A percentile compares a stretch with the other conserved stretches of the same genome.
Conservation (phyloP, 2,113 vertebrate genomes). For the Calyptomena viridis region DNA sequence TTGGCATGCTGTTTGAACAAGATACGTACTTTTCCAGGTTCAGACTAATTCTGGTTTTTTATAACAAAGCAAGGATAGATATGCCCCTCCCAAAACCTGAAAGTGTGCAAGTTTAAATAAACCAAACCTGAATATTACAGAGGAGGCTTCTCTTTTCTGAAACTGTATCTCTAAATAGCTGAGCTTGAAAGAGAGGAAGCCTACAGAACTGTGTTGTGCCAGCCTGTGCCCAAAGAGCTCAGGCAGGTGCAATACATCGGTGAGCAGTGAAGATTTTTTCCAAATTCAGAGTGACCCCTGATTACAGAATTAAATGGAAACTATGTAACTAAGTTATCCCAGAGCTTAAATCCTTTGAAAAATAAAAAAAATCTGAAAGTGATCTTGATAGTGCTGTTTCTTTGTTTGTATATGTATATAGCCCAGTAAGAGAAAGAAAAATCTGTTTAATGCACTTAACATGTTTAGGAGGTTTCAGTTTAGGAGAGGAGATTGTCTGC, state of each 20-base stretch:
- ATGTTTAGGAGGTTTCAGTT: not conserved
- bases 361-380: not conserved
- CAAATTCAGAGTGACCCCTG: not conserved
- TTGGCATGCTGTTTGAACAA: not conserved
- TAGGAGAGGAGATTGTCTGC: not conserved
- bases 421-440: not conserved
- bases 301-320: not conserved
- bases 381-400: not conserved
- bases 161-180: not conserved
- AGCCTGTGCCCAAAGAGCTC: not conserved
- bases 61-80: not conserved
- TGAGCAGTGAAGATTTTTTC: not conserved
- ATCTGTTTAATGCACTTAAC: not conserved
- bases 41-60: not conserved
- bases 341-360: not conserved
- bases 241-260: not conserved
- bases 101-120: not conserved
- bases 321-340: not conserved
- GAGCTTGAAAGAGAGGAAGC: not conserved
- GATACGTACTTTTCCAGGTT: not conserved
- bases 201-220: not conserved
- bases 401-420: not conserved
- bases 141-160: not conserved
- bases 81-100: not conserved
- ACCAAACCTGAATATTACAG: not conserved